phyloP scores from a whole-genome alignment of 2,113 vertebrate genomes.

The Kryptolebias marmoratus region DNA sequence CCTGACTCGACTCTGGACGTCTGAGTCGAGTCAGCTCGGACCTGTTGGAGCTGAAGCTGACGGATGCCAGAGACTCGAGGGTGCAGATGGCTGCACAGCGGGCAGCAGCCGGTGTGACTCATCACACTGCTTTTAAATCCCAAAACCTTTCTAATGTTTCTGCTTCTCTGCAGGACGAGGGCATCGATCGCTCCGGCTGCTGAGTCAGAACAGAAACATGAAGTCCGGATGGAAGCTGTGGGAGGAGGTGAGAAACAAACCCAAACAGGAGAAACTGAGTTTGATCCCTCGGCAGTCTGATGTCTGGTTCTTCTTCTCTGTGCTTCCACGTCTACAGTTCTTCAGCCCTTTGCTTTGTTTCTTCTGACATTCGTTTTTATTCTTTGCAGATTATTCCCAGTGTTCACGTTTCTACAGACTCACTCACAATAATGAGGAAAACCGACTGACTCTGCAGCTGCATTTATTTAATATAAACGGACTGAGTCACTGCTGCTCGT shows the following conservation, averaged over 20 bases:
- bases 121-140: slow-evolving; percentile 10
- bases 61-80: slow-evolving; percentile 16
- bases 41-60: neutral
- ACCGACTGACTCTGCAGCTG: neutral
- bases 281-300: neutral
- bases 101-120: slow-evolving; percentile 15
- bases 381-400: no score
- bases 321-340: neutral
- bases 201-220: slow-evolving; percentile 49
- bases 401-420: neutral
- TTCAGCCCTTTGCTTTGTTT: no score
- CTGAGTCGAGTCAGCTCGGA: slow-evolving; percentile 3
- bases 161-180: neutral
- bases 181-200: slow-evolving; percentile 35
- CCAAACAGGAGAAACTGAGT: neutral
- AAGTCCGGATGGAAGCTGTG: no score
- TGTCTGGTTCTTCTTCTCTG: no score
- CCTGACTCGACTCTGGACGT: neutral
- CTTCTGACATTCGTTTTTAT: no score
- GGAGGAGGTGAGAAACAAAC: neutral
- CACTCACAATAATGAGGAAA: neutral
- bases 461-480: neutral
- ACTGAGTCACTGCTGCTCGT: slow-evolving; percentile 8
- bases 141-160: neutral
- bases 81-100: slow-evolving; percentile 61